phyloP scores from a whole-genome alignment of 2,888 invertebrate species.

The Apeira syringaria region DNA sequence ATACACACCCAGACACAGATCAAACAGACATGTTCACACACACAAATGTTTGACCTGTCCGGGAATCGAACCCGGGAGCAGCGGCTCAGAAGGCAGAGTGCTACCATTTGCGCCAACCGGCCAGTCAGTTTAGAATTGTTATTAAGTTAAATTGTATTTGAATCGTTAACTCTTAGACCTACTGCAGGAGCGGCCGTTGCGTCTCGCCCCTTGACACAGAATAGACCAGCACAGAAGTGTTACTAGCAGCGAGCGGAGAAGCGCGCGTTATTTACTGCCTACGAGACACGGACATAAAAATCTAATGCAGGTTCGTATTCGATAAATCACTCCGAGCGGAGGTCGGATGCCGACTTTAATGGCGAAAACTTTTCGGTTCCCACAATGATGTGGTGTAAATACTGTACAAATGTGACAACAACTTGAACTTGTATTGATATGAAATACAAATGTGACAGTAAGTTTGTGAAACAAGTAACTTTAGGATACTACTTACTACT shows the following conservation, averaged over 20 bases:
- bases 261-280: conserved; percentile 69
- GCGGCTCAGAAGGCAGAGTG: too few relatives aligned
- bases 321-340: conserved; percentile 30
- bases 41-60: too few relatives aligned
- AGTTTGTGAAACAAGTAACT: too few relatives aligned
- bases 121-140: too few relatives aligned
- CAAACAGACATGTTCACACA: too few relatives aligned
- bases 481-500: too few relatives aligned
- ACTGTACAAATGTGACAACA: conserved; percentile 27
- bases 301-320: conserved; percentile 55
- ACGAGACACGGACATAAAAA: conserved; percentile 71
- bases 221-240: conserved; percentile 30
- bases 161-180: too few relatives aligned
- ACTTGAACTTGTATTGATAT: conserved; percentile 26
- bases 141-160: too few relatives aligned
- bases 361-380: conserved; percentile 66
- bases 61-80: too few relatives aligned
- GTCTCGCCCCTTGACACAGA: conserved; percentile 11
- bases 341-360: conserved; percentile 51
- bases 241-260: conserved; percentile 43
- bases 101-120: too few relatives aligned
- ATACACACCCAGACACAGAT: too few relatives aligned
- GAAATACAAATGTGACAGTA: too few relatives aligned
- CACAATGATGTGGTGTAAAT: conserved; percentile 44
- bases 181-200: neutral